Evolutionary conservation across 2,113 vertebrate species (phyloP).

Genomic region (Deroptyus accipitrinus): DNA sequence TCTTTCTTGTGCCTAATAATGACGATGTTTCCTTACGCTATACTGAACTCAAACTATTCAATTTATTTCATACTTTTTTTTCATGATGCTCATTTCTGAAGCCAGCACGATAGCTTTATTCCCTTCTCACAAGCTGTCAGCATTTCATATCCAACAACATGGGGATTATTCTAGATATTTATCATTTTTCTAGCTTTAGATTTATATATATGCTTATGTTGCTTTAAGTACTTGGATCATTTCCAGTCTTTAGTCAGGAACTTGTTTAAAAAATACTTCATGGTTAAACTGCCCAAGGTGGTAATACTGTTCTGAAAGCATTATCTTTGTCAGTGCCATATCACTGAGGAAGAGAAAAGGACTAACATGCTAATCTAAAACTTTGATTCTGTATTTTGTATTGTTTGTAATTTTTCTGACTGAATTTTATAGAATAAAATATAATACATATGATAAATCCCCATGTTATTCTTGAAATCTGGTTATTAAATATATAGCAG

Average conservation of each 20-base stretch:
- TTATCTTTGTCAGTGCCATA: not conserved
- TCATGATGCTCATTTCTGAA: not conserved
- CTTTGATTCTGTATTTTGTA: not conserved
- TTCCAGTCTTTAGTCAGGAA: not conserved
- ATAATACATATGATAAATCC: not conserved
- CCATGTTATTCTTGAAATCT: not conserved
- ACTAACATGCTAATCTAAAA: not conserved
- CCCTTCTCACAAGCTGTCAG: not conserved
- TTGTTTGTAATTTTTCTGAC: not conserved
- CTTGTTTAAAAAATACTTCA: not conserved
- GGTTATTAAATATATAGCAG: not conserved
- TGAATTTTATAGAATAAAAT: not conserved
- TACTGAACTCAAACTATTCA: not conserved
- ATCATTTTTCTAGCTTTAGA: not conserved
- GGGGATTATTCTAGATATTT: not conserved
- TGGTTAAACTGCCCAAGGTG: not conserved
- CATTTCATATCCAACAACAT: not conserved
- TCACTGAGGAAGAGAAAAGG: not conserved
- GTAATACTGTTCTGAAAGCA: not conserved
- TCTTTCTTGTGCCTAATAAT: not conserved
- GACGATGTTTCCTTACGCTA: not conserved
- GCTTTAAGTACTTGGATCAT: not conserved
- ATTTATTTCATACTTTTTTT: not conserved
- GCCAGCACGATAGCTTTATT: not conserved
- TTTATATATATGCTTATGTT: not conserved